These are phyloP conservation scores for Lineus longissimus DNA, from an alignment of 1,140 invertebrate genomes.

Conservation along the genomic window DNA sequence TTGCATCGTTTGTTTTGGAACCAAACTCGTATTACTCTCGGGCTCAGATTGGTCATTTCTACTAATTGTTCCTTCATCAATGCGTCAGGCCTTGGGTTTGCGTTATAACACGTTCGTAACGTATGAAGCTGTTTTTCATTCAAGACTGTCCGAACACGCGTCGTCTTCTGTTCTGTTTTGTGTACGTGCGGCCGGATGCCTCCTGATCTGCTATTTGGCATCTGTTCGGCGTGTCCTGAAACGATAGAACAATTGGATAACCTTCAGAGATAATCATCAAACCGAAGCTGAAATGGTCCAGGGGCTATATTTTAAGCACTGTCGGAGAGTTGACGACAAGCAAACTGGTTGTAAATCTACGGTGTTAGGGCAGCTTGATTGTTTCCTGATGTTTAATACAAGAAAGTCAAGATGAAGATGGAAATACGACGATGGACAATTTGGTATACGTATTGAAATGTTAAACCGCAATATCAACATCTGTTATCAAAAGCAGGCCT, in stretches of 20 bases:
- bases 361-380: no score
- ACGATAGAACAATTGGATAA: slow-evolving; percentile 6
- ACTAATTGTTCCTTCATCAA: slow-evolving; percentile 99
- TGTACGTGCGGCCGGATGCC: slow-evolving; percentile 26
- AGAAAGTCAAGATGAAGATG: no score
- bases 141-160: slow-evolving; percentile 92
- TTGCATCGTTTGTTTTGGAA: slow-evolving; percentile 99
- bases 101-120: slow-evolving; percentile 82
- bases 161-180: slow-evolving; percentile 70
- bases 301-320: no score
- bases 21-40: slow-evolving; percentile 95
- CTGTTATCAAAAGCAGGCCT: no score
- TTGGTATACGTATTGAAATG: no score
- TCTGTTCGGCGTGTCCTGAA: slow-evolving; percentile 35
- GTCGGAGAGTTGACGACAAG: no score
- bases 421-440: no score
- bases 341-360: no score
- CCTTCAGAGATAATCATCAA: neutral
- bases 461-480: no score
- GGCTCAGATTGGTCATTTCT: slow-evolving; percentile 95
- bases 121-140: slow-evolving; percentile 99
- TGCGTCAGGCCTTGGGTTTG: slow-evolving; percentile 95
- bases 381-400: no score
- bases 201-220: slow-evolving; percentile 26
- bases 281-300: no score